Evolutionary conservation across 2,797 vertebrate genomes (phyloP), one percentile per base, ranked within the genome.

Genomic region (Nannoperca obscura): DNA sequence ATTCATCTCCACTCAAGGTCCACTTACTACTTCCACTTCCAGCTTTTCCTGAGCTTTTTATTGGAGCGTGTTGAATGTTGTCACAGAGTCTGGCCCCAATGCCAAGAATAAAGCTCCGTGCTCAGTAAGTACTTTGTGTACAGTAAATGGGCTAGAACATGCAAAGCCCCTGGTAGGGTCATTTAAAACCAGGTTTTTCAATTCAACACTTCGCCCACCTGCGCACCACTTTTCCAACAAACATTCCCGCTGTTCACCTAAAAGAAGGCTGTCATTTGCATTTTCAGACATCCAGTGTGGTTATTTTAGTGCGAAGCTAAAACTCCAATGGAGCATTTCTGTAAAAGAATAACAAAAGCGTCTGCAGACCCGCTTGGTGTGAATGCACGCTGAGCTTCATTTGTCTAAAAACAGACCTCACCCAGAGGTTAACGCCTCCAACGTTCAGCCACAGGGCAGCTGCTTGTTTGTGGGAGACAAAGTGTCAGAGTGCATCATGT

Each of bases 391-490:
- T 8, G 81, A 44, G 63, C 64, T 54, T 63, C 59, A 69, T 82
- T 68, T 47, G 65, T 81, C 66, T 82, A 71, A 65, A 86, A 80
- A 58, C 67, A 65, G 82, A 82, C n/a, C 34, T 62, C 38, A 8
- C 59, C 30, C 58, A 50, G 84, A 88, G 86, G 89, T 80, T 65
- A 78, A 55, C 47, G 65, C 79, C 64, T 77, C 65, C 3, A 7
- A 72, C 46, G 63, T 71, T 50, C 61, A 60, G 87, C 63, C 78
- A 40, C 67, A 6, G 80, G 80, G 81, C 75, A 81, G 80, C 69
- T 73, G 83, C 86, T 89, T 84, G 86, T 87, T 88, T 89, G 83
- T 68, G 78, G 64, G 80, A 88, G 87, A 92, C 86, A 76, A 73
- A 88, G 84, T 86, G 91, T 90, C 90, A 76, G 67, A 75, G 83